phyloP scores from a whole-genome alignment of 2,113 vertebrate species.

The Xenopus laevis region DNA sequence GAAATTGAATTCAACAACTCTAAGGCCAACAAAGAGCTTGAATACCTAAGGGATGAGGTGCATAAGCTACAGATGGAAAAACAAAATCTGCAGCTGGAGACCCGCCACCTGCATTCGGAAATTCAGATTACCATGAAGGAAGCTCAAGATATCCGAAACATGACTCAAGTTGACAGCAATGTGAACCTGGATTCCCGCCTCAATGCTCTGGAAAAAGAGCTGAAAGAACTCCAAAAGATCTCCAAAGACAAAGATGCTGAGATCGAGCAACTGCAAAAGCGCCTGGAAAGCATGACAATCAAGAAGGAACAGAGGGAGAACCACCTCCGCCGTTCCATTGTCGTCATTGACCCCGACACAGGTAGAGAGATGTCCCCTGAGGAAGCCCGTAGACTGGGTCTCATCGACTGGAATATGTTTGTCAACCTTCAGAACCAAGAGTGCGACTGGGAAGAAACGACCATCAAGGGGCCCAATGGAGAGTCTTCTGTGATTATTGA shows the following conservation, averaged over 20 bases:
- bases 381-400: conserved; percentile 84
- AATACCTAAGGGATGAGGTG: conserved; percentile 89
- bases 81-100: conserved; percentile 83
- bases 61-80: conserved; percentile 85
- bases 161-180: conserved; percentile 63
- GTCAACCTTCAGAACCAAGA: conserved; percentile 93
- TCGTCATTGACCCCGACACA: conserved; percentile 90
- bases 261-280: conserved; percentile 84
- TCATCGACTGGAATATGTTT: conserved; percentile 96
- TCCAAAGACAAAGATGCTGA: conserved; percentile 83
- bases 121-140: conserved; percentile 86
- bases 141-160: conserved; percentile 73
- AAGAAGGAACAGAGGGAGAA: conserved; percentile 93
- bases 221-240: conserved; percentile 76
- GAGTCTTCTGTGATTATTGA: conserved; percentile 89
- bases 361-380: conserved; percentile 92
- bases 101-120: conserved; percentile 81
- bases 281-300: conserved; percentile 72
- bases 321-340: conserved; percentile 88
- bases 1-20: conserved; percentile 90
- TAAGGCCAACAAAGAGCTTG: conserved; percentile 88
- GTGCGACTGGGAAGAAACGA: conserved; percentile 96
- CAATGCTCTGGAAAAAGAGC: conserved; percentile 78
- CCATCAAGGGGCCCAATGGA: conserved; percentile 83
- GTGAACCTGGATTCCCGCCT: conserved; percentile 79